Evolutionary conservation across 2,797 vertebrate genomes (phyloP).

Genomic region (Sylvia borin): DNA sequence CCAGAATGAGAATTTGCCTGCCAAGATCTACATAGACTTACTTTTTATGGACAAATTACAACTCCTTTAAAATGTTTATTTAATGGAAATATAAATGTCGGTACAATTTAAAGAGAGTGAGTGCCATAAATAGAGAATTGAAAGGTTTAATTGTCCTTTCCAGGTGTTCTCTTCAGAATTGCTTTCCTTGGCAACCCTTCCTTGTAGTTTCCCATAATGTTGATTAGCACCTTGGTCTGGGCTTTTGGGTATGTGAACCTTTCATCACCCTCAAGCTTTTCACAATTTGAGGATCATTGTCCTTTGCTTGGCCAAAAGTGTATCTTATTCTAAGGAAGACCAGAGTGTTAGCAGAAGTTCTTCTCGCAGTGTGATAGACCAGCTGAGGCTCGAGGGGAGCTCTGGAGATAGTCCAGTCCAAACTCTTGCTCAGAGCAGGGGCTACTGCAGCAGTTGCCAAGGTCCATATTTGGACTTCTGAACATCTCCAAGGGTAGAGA

Average conservation of each 20-base stretch:
- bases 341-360: not conserved
- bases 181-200: conserved; percentile 32
- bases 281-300: not conserved
- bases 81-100: conserved; percentile 62
- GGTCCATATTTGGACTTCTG: rapidly evolving
- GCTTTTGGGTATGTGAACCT: not conserved
- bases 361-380: not conserved
- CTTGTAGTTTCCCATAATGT: not conserved
- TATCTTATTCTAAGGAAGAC: not conserved
- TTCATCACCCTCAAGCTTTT: not conserved
- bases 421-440: not conserved
- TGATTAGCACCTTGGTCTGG: not conserved
- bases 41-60: conserved; percentile 59
- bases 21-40: conserved; percentile 59
- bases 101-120: conserved; percentile 18
- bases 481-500: not conserved
- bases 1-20: conserved; percentile 51
- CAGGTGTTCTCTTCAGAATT: conserved; percentile 36
- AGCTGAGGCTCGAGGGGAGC: not conserved
- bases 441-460: not conserved
- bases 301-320: not conserved
- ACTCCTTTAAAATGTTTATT: conserved; percentile 64
- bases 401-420: not conserved
- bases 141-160: conserved; percentile 38
- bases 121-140: not conserved